phyloP scores from a whole-genome alignment of 2,113 vertebrate genomes.

The Ancistrus triradiatus region DNA sequence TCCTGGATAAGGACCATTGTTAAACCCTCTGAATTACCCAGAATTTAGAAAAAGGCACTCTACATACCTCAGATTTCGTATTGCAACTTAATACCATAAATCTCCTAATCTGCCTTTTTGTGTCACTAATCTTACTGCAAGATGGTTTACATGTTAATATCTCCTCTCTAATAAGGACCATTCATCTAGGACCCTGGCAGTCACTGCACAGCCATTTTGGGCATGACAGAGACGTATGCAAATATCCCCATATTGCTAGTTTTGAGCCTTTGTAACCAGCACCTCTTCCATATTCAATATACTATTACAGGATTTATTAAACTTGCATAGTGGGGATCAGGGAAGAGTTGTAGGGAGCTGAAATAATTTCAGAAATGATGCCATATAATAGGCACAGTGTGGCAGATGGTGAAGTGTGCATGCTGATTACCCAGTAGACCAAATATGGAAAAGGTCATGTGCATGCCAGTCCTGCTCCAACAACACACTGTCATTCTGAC shows the following conservation, averaged over 20 bases:
- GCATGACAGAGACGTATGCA: constrained; percentile 59
- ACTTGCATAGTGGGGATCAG: constrained; percentile 23
- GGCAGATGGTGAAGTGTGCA: constrained; percentile 44
- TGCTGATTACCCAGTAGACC: constrained; percentile 52
- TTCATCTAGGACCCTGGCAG: constrained; percentile 54
- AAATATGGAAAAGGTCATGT: constrained; percentile 51
- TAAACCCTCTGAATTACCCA: constrained; percentile 57
- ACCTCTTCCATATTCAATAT: constrained; percentile 6
- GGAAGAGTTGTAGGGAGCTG: constrained; percentile 12
- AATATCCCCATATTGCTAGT: constrained; percentile 30
- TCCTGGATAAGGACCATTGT: constrained; percentile 51
- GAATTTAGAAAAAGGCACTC: constrained; percentile 45
- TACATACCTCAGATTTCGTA: constrained; percentile 52
- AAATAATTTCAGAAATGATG: constrained; percentile 28
- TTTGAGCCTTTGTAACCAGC: constrained; percentile 43
- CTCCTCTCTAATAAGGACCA: constrained; percentile 52
- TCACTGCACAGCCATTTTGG: constrained; percentile 49
- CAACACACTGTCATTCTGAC: not conserved
- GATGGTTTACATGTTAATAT: constrained; percentile 60
- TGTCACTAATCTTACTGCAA: constrained; percentile 57
- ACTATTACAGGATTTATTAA: not conserved
- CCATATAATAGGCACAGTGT: constrained; percentile 26
- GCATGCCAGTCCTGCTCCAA: constrained; percentile 27
- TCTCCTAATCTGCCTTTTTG: constrained; percentile 51
- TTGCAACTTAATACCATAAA: constrained; percentile 59